Percentiles rank a stretch among this genome's conserved stretches.
Evolutionary conservation across 2,888 invertebrate species (phyloP).

Genomic region (Lithophane semibrunnea): DNA sequence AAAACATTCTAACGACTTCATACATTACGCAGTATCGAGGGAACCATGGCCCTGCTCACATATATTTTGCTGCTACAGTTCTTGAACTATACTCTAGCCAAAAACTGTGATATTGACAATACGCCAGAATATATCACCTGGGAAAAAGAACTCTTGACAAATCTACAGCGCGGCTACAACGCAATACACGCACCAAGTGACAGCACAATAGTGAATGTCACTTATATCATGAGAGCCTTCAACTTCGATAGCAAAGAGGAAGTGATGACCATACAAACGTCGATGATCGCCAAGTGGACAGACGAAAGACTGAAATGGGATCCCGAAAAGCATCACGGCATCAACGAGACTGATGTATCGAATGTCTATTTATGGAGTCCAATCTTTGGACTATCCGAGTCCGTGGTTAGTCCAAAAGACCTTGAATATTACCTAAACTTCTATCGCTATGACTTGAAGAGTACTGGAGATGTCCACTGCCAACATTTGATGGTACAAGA

Average conservation of each 20-base stretch:
- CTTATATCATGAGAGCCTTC: slow-evolving; percentile 69
- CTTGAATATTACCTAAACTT: rapidly evolving
- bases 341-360: slow-evolving; percentile 44
- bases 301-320: slow-evolving; percentile 73
- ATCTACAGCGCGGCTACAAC: slow-evolving; percentile 31
- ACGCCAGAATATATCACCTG: slow-evolving; percentile 47
- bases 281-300: slow-evolving; percentile 62
- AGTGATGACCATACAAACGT: slow-evolving; percentile 63
- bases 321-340: slow-evolving; percentile 64
- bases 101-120: slow-evolving; percentile 34
- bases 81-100: background rate
- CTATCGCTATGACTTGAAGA: slow-evolving; percentile 53
- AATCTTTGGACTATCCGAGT: slow-evolving; percentile 59
- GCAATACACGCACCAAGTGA: slow-evolving; percentile 15
- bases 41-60: slow-evolving; percentile 47
- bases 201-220: slow-evolving; percentile 47
- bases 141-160: slow-evolving; percentile 61
- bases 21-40: slow-evolving; percentile 33
- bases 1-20: background rate
- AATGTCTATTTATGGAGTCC: slow-evolving; percentile 68
- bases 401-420: slow-evolving; percentile 1
- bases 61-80: slow-evolving; percentile 35
- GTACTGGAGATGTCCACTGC: slow-evolving; percentile 64
- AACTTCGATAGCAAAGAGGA: slow-evolving; percentile 65
- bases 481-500: slow-evolving; percentile 19